Evolutionary conservation across 2,888 invertebrate genomes (phyloP).

Genomic region (Onthophagus sagittarius): DNA sequence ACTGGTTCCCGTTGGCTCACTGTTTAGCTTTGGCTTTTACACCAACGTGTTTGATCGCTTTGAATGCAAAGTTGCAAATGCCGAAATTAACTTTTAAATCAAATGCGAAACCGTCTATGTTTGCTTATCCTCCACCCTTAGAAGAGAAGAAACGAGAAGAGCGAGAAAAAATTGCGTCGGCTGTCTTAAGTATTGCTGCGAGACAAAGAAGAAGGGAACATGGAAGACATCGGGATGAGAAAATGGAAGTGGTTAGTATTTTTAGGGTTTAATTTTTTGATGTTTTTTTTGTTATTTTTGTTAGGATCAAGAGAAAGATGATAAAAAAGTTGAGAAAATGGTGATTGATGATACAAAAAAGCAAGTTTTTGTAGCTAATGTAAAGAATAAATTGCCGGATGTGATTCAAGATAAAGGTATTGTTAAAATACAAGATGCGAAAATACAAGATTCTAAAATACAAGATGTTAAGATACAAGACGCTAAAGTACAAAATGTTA

Average conservation of each 20-base stretch:
- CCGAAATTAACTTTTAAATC: slow-evolving; percentile 89
- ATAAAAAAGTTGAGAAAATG: slow-evolving; percentile 1
- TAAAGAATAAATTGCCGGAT: background rate
- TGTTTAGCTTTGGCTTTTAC: slow-evolving; percentile 93
- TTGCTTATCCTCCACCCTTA: slow-evolving; percentile 93
- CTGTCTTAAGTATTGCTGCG: slow-evolving; percentile 93
- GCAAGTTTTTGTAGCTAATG: background rate
- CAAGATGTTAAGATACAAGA: background rate
- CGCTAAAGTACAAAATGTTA: background rate
- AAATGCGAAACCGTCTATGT: slow-evolving; percentile 89
- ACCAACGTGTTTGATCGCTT: slow-evolving; percentile 90
- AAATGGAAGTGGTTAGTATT: slow-evolving; percentile 70
- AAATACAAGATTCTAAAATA: background rate
- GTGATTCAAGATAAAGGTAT: too few relatives aligned
- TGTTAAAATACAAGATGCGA: background rate
- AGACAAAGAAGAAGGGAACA: slow-evolving; percentile 49
- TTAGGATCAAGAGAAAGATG: background rate
- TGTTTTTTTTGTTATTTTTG: background rate
- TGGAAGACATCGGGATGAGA: slow-evolving; percentile 38
- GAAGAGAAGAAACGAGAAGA: slow-evolving; percentile 98
- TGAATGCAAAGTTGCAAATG: slow-evolving; percentile 91
- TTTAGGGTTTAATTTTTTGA: background rate
- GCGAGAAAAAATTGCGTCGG: slow-evolving; percentile 96
- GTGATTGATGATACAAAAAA: background rate
- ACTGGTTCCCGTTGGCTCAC: slow-evolving; percentile 98